Percentiles rank a stretch among this genome's conserved stretches.
Conservation (phyloP, 2,888 invertebrate genomes). For the Zygothrica quintamaculata region DNA sequence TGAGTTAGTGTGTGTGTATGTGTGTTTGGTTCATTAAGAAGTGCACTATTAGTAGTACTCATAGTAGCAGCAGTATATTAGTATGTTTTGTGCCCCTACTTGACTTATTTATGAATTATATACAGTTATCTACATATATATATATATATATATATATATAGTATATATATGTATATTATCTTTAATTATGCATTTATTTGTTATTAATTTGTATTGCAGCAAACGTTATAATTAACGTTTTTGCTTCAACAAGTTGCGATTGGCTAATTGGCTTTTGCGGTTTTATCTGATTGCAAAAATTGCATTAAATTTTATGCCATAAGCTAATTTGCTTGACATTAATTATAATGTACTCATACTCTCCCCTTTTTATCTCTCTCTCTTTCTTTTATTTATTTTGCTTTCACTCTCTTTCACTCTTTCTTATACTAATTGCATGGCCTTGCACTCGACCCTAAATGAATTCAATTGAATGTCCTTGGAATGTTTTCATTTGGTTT, state of each 20-base stretch:
- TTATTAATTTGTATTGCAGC: constrained; percentile 21
- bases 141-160: no score
- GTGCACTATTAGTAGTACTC: no score
- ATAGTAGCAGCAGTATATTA: no score
- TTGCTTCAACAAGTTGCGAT: constrained; percentile 33
- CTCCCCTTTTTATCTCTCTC: no score
- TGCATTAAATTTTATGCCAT: constrained; percentile 42
- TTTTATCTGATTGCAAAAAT: constrained; percentile 54
- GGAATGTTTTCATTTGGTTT: no score
- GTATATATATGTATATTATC: no score
- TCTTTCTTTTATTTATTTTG: background rate
- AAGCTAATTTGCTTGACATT: constrained; percentile 2
- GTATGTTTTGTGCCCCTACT: no score
- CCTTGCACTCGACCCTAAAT: background rate
- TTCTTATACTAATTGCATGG: background rate
- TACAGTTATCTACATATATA: constrained; percentile 27
- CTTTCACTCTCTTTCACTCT: no score
- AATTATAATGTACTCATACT: constrained; percentile 33
- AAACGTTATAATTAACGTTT: background rate
- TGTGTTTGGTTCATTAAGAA: constrained; percentile 17
- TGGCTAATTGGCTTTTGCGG: constrained; percentile 62
- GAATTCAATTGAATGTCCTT: background rate
- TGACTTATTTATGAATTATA: constrained; percentile 50
- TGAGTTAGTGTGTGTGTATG: background rate
- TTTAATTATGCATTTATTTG: constrained; percentile 66